Evolutionary conservation across 2,797 vertebrate genomes (phyloP).

Genomic region (Harpagifer antarcticus): DNA sequence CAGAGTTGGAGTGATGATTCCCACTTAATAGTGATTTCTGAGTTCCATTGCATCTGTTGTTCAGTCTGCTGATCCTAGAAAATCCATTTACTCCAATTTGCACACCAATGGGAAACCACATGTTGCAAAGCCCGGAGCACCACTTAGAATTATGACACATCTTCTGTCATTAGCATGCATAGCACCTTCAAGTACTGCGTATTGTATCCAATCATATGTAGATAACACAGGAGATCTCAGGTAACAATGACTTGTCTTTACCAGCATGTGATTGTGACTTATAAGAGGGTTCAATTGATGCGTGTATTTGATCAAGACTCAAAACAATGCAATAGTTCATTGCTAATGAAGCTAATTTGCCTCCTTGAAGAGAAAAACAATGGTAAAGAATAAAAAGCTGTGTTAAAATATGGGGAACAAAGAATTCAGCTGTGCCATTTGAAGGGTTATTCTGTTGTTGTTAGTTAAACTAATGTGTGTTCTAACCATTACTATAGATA

Average conservation of each 20-base stretch:
- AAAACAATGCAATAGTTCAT: too few relatives aligned
- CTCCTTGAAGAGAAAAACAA: conserved; percentile 5
- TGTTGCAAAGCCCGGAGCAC: conserved; percentile 17
- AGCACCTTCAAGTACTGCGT: conserved; percentile 9
- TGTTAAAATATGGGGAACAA: conserved; percentile 9
- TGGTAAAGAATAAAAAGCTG: background rate
- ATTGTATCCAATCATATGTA: conserved; percentile 19
- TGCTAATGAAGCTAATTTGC: background rate
- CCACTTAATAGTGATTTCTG: background rate
- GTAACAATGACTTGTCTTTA: conserved; percentile 7
- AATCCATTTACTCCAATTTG: conserved; percentile 36
- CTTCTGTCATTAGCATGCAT: conserved; percentile 11
- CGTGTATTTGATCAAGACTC: too few relatives aligned
- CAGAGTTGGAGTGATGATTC: conserved; percentile 5
- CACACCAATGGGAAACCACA: conserved; percentile 27
- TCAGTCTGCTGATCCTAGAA: conserved; percentile 10
- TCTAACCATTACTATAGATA: background rate
- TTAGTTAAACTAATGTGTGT: conserved; percentile 5
- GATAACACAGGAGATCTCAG: conserved; percentile 15
- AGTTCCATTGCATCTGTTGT: conserved; percentile 4
- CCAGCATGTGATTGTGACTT: background rate
- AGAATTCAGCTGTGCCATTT: background rate
- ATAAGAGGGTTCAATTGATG: background rate
- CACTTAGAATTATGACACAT: background rate
- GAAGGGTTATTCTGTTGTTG: background rate